Conservation (phyloP, 2,888 invertebrate genomes). For the Macrophya alboannulata region DNA sequence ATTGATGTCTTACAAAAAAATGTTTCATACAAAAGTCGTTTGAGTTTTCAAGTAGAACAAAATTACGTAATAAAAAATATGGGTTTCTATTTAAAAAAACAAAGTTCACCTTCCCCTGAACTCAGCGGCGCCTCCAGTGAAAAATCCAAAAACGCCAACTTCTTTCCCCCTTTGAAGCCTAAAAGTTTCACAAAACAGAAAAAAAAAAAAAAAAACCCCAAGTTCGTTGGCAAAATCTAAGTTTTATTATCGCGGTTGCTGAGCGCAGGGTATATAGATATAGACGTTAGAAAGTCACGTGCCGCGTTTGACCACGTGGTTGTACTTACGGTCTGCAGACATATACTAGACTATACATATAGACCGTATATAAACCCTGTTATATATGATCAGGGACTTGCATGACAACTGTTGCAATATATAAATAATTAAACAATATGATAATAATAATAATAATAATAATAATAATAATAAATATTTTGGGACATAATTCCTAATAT, state of each 20-base stretch:
- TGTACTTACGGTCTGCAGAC: constrained; percentile 13
- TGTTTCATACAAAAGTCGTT: too few relatives aligned
- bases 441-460: not conserved
- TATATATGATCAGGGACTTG: not conserved
- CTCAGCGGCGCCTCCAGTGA: too few relatives aligned
- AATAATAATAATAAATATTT: not conserved
- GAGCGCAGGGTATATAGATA: not conserved
- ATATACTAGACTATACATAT: not conserved
- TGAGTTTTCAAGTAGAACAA: too few relatives aligned
- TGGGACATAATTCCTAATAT: not conserved
- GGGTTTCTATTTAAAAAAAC: too few relatives aligned
- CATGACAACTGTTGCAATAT: not conserved
- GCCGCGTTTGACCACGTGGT: constrained; percentile 42
- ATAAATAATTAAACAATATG: not conserved
- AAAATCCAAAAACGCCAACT: too few relatives aligned
- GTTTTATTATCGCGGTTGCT: not conserved
- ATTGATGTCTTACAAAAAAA: too few relatives aligned
- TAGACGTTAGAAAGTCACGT: constrained; percentile 33
- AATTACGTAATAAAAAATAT: too few relatives aligned
- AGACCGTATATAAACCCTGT: not conserved
- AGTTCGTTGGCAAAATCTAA: not conserved
- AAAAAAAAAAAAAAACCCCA: not conserved
- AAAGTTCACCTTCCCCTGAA: too few relatives aligned
- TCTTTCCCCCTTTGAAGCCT: too few relatives aligned
- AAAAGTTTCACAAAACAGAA: too few relatives aligned